Conservation (phyloP, 2,113 vertebrate genomes). For the Charina bottae region DNA sequence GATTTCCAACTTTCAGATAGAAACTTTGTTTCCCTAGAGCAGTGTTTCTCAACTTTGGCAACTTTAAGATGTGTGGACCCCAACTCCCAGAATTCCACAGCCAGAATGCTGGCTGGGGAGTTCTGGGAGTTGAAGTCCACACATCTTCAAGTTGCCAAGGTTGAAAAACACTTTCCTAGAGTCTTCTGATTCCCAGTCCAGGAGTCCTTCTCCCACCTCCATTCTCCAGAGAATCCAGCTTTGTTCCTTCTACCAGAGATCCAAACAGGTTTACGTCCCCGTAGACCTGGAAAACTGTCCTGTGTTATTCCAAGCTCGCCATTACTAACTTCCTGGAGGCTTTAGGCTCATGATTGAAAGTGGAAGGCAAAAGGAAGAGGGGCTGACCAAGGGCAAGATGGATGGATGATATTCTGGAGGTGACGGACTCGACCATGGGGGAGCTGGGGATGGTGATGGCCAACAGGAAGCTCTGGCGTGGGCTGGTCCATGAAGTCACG, state of each 20-base stretch:
- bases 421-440: no score
- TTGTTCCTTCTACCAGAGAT: neutral
- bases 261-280: neutral
- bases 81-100: neutral
- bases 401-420: no score
- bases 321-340: neutral
- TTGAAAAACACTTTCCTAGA: neutral
- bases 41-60: neutral
- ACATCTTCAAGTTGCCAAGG: neutral
- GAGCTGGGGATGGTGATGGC: no score
- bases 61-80: neutral
- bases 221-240: neutral
- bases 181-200: neutral
- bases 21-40: neutral
- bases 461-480: no score
- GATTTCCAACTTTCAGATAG: neutral
- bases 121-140: neutral
- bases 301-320: neutral
- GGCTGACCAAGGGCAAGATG: no score
- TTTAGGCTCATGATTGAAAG: neutral
- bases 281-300: neutral
- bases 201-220: neutral
- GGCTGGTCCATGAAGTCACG: no score
- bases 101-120: neutral
- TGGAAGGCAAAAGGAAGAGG: no score